Evolutionary conservation across 1,140 invertebrate species (phyloP).

Genomic region (Ericerus pela): DNA sequence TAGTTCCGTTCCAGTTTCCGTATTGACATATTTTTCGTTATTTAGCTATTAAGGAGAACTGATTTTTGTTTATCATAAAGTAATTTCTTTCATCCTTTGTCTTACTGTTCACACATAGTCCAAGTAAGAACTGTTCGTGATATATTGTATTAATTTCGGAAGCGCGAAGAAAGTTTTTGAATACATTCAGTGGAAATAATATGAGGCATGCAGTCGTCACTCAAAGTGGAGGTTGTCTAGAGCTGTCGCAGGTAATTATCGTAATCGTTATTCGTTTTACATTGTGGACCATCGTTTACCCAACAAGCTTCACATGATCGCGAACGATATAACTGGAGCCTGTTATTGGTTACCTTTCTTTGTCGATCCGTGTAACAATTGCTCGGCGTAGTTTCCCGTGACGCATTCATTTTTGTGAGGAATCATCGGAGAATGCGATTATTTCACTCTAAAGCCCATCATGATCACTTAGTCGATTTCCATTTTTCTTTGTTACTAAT

Average conservation of each 20-base stretch:
- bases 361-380: background rate
- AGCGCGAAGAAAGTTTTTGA: background rate
- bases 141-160: background rate
- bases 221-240: conserved; percentile 99
- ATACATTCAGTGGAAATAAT: conserved; percentile 47
- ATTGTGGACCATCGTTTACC: background rate
- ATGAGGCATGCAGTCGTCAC: conserved; percentile 99
- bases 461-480: background rate
- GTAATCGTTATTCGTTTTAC: background rate
- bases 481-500: background rate
- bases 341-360: background rate
- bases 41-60: background rate
- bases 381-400: background rate
- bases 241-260: conserved; percentile 66
- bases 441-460: background rate
- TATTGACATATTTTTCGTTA: background rate
- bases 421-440: background rate
- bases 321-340: background rate
- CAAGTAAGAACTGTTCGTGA: background rate
- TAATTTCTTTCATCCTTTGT: background rate
- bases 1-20: conserved; percentile 4
- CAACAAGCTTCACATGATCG: background rate
- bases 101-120: background rate
- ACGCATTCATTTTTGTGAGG: background rate
- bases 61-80: background rate